phyloP scores from a whole-genome alignment of 2,113 vertebrate species.

The Salvelinus namaycush region DNA sequence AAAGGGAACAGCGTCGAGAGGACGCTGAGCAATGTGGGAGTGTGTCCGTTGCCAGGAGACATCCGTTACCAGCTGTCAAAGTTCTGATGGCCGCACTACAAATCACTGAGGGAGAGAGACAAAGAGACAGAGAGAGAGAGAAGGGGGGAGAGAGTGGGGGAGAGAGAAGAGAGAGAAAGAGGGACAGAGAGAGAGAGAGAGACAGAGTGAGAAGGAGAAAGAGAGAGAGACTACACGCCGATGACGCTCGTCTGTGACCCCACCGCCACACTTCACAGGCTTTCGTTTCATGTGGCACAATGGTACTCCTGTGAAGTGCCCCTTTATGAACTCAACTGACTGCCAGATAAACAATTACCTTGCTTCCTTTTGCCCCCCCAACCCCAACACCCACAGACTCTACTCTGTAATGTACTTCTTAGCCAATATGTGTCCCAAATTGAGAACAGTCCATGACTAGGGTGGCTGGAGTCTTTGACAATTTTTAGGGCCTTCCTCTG shows the following conservation, averaged over 20 bases:
- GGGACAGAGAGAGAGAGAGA: no score
- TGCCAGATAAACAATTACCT: conserved; percentile 13
- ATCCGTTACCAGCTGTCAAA: conserved; percentile 32
- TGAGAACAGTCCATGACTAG: no score
- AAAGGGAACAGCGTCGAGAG: conserved; percentile 10
- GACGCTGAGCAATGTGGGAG: conserved; percentile 1
- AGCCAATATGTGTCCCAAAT: no score
- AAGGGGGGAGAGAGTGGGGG: neutral
- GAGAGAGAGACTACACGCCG: neutral
- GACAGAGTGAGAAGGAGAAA: no score
- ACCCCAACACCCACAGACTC: conserved; percentile 6
- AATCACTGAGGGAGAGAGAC: conserved; percentile 20
- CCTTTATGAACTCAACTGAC: conserved; percentile 3
- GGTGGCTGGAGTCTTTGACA: no score
- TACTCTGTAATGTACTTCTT: no score
- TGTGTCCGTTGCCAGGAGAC: conserved; percentile 33
- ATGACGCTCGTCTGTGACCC: conserved; percentile 12
- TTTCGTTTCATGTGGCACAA: conserved; percentile 23
- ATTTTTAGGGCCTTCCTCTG: no score
- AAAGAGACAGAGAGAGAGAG: neutral
- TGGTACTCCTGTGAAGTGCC: conserved; percentile 39
- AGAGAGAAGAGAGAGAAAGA: neutral
- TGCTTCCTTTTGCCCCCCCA: neutral
- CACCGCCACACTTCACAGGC: conserved; percentile 17
- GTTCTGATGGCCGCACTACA: conserved; percentile 26